A percentile compares a stretch with the other conserved stretches of the same genome.
Evolutionary conservation across 2,113 vertebrate species (phyloP).

Genomic region (Xenopus tropicalis): DNA sequence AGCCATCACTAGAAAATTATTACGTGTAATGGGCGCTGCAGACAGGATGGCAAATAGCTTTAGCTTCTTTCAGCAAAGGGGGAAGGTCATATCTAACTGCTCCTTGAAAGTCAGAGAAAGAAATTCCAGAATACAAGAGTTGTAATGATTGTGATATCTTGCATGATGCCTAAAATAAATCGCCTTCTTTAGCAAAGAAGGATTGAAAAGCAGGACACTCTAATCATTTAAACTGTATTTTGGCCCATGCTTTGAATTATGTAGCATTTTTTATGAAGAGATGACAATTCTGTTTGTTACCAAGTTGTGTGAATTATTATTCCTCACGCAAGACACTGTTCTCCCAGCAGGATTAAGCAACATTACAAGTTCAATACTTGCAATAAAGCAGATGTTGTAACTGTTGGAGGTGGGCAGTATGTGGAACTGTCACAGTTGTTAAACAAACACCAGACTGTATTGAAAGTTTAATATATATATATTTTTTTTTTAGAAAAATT

Average conservation of each 20-base stretch:
- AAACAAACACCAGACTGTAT: too few species aligned
- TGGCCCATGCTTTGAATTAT: neutral
- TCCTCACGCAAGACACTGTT: constrained; percentile 2
- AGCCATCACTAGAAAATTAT: constrained; percentile 41
- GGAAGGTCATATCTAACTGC: constrained; percentile 31
- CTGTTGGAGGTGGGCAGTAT: too few species aligned
- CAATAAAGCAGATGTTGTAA: too few species aligned
- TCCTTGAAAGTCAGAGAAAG: constrained; percentile 7
- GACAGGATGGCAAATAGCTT: constrained; percentile 37
- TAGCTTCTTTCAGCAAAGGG: constrained; percentile 20
- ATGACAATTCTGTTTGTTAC: constrained; percentile 2
- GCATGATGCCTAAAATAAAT: constrained; percentile 20
- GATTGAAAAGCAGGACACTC: neutral
- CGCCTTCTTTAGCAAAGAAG: neutral
- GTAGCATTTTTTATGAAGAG: neutral
- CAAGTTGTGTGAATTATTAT: neutral
- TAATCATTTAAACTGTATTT: neutral
- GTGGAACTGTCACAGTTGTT: too few species aligned
- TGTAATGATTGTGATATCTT: constrained; percentile 1
- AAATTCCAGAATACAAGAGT: neutral
- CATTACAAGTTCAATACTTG: constrained; percentile 12
- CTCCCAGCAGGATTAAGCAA: constrained; percentile 4
- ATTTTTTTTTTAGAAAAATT: too few species aligned
- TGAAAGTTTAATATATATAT: too few species aligned
- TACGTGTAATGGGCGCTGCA: constrained; percentile 35